Percentiles rank a stretch among this genome's conserved stretches.
Conservation (phyloP, 1,140 invertebrate species). For the Amphibalanus amphitrite region DNA sequence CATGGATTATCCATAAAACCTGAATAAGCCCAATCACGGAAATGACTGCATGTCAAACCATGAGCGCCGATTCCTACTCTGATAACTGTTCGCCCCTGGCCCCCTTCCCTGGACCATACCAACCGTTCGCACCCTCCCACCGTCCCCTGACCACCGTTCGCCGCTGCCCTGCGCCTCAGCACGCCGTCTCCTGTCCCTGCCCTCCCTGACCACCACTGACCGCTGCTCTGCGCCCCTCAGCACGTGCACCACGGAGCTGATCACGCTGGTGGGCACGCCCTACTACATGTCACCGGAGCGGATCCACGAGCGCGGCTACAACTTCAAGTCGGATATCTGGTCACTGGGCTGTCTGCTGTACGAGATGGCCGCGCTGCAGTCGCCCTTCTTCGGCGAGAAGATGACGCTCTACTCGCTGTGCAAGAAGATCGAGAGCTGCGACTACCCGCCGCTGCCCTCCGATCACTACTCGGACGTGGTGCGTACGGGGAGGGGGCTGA, state of each 20-base stretch:
- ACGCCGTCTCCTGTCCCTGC: too few relatives aligned
- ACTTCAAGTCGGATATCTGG: constrained; percentile 67
- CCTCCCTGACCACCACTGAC: too few relatives aligned
- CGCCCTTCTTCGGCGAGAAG: constrained; percentile 50
- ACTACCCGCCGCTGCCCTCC: constrained; percentile 44
- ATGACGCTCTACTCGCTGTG: constrained; percentile 47
- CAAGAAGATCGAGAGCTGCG: constrained; percentile 46
- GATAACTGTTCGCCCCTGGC: too few relatives aligned
- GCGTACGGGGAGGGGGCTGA: too few relatives aligned
- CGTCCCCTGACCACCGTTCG: too few relatives aligned
- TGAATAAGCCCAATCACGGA: too few relatives aligned
- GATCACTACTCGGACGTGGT: constrained; percentile 35
- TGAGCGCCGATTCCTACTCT: too few relatives aligned
- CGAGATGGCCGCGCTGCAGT: constrained; percentile 54
- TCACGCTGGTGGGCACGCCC: constrained; percentile 58
- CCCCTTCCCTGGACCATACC: too few relatives aligned
- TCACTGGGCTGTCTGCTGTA: constrained; percentile 59
- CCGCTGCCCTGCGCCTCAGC: too few relatives aligned
- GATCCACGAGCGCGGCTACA: constrained; percentile 52
- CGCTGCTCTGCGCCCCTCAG: constrained; percentile 14
- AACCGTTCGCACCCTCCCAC: too few relatives aligned
- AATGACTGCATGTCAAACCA: too few relatives aligned
- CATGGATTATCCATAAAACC: too few relatives aligned
- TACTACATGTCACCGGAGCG: constrained; percentile 73
- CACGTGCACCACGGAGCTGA: constrained; percentile 41